These are phyloP conservation scores for Tachina fera DNA, from an alignment of 2,888 invertebrate genomes.

Conservation along the genomic window DNA sequence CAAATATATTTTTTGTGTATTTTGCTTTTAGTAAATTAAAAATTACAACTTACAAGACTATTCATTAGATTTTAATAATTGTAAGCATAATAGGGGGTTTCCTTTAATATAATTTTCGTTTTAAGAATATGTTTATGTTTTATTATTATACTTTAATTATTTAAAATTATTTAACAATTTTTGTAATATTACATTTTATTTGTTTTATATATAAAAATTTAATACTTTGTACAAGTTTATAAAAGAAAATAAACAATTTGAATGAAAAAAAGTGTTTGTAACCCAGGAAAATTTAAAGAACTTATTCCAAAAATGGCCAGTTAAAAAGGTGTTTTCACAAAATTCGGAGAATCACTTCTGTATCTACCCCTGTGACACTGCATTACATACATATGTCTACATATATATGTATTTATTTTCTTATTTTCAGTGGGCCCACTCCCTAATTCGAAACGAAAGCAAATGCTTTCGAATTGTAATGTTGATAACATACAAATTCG, in stretches of 20 bases:
- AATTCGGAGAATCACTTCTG: no score
- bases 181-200: conserved; percentile 64
- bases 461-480: no score
- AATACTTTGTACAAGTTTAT: conserved; percentile 80
- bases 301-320: background rate
- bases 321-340: no score
- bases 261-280: conserved; percentile 64
- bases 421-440: no score
- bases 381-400: no score
- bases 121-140: conserved; percentile 44
- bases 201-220: conserved; percentile 72
- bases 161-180: conserved; percentile 72
- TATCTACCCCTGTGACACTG: no score
- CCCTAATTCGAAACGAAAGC: no score
- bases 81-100: conserved; percentile 62
- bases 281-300: background rate
- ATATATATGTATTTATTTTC: no score
- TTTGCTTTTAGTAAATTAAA: conserved; percentile 46
- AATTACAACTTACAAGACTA: conserved; percentile 64
- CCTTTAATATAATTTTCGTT: conserved; percentile 56
- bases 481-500: no score
- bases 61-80: conserved; percentile 54
- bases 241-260: conserved; percentile 74
- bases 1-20: conserved; percentile 58
- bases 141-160: conserved; percentile 60